phyloP scores from a whole-genome alignment of 2,113 vertebrate genomes.

The Emydura subglobosa region DNA sequence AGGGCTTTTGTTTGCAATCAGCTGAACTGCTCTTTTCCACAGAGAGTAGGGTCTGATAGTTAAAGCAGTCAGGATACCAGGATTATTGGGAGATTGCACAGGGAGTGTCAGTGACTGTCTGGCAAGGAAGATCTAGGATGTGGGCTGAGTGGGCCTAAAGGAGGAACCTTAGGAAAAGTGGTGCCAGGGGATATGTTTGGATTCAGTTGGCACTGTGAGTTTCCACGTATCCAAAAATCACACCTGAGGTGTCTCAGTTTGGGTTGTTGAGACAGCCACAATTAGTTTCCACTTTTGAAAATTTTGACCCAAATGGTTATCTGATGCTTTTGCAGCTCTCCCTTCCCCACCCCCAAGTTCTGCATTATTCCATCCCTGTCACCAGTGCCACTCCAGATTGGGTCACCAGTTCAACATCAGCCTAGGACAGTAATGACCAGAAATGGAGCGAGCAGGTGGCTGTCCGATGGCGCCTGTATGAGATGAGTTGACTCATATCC shows the following conservation, averaged over 20 bases:
- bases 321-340: neutral
- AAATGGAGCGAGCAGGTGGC: neutral
- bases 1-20: accelerated
- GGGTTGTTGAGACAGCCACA: neutral
- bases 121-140: neutral
- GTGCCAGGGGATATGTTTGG: neutral
- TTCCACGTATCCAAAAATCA: neutral
- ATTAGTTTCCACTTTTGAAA: neutral
- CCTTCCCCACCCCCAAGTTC: neutral
- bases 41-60: accelerated
- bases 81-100: neutral
- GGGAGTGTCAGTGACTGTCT: neutral
- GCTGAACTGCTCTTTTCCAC: neutral
- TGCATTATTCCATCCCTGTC: neutral
- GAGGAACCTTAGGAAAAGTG: neutral
- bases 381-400: neutral
- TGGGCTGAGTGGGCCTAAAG: neutral
- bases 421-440: neutral
- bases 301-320: neutral
- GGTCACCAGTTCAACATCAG: neutral
- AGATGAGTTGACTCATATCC: neutral
- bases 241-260: neutral
- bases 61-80: neutral
- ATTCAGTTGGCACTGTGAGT: neutral
- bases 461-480: neutral